Base-by-base conservation (phyloP, 1,140 invertebrate genomes). In the Brachionus calyciflorus region DNA sequence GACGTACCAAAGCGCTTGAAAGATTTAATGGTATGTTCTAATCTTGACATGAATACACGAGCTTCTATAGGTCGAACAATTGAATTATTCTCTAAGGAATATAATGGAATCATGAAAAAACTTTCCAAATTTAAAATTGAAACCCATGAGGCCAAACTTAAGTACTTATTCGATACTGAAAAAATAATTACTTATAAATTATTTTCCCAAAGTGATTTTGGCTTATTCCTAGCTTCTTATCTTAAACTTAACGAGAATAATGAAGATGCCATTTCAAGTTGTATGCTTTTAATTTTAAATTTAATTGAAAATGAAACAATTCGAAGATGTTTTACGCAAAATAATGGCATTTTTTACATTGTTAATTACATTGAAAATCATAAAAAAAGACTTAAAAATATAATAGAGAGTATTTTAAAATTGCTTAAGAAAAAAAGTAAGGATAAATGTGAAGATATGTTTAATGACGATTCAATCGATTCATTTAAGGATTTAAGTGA, bases 11-110 rank as follows among this genome's bases (percentile, higher is more conserved):
- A 28, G 2, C 12, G 68, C 4, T 28, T 70, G 19, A 48, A 37
- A 48, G 37, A 70, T 17, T 46, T 70, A 19, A 17, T 70, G n/a
- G 26, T 17, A 28, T 49, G 40, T 10, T 14, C 5, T 26, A 28
- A 49, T 21, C 37, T 48, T 28, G 68, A 70, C 41, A 40, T 46
- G 9, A 2, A 70, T 30, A 49, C 40, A 3, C 26, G 21, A 48
- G 44, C 68, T 17, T 70, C 68, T n/a, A 30, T 70, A 19, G 68
- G 68, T n/a, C 14, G 68, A 26, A 70, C 68, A n/a, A 28, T 70
- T n/a, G 68, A 70, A 51, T n/a, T 2, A 46, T 70, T 70, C 9
- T 48, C 68, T 9, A 37, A 30, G 0, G 57, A 17, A n/a, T 63
- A 63, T 19, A 37, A 19, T 10, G 6, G 30, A 9, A 33, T 63